Evolutionary conservation across 2,888 invertebrate species (phyloP).

Genomic region (Tenthredo amoena): DNA sequence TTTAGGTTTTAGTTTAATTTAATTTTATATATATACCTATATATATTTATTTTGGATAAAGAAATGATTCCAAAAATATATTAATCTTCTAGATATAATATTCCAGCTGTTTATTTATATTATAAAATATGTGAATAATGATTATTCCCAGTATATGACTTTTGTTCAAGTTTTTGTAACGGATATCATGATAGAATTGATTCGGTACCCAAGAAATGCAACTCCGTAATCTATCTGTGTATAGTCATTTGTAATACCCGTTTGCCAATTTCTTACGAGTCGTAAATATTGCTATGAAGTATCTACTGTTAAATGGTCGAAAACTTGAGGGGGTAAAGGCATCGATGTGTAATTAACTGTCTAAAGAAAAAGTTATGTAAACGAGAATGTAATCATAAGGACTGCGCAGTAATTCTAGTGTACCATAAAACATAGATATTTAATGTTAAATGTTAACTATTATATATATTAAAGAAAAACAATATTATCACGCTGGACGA

Average conservation of each 20-base stretch:
- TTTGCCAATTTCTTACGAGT: conserved; percentile 17
- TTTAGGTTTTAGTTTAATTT: neutral
- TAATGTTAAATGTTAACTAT: conserved; percentile 49
- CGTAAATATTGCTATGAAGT: neutral
- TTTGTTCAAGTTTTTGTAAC: neutral
- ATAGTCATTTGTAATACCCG: neutral
- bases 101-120: neutral
- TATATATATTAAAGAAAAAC: neutral
- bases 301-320: neutral
- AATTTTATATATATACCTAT: neutral
- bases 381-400: conserved; percentile 45
- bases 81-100: neutral
- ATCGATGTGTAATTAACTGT: conserved; percentile 3
- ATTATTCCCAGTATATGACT: neutral
- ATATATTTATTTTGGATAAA: neutral
- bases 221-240: neutral
- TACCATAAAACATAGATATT: conserved; percentile 24
- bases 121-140: neutral
- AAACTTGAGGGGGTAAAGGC: neutral
- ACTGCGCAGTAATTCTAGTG: conserved; percentile 43
- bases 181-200: neutral
- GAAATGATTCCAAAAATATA: neutral
- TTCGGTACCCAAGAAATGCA: neutral
- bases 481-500: neutral
- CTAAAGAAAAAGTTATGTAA: neutral